Conservation (phyloP, 2,888 invertebrate species). For the Xestia sexstrigata region DNA sequence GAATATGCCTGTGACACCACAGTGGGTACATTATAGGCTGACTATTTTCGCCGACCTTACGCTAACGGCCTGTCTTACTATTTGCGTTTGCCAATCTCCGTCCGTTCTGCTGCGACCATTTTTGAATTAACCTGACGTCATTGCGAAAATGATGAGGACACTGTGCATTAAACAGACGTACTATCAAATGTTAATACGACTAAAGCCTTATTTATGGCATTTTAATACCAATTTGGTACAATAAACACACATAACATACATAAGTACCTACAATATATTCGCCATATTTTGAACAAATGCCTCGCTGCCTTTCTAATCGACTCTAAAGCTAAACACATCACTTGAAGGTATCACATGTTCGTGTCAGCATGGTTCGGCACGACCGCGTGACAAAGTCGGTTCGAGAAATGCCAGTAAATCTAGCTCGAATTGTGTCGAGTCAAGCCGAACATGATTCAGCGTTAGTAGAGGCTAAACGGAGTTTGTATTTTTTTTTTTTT, state of each 20-base stretch:
- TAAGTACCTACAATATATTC: not conserved
- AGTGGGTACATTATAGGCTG: not conserved
- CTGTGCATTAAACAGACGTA: not conserved
- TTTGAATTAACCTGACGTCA: not conserved
- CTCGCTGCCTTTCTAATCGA: not conserved
- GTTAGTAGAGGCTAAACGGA: not conserved
- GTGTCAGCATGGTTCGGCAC: not conserved
- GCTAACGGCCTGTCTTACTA: not conserved
- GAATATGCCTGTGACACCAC: not conserved
- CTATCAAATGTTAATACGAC: not conserved
- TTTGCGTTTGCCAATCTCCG: not conserved
- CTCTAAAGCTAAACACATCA: not conserved
- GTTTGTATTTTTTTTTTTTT: too few relatives aligned
- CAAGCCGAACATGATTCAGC: not conserved
- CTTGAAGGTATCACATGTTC: not conserved
- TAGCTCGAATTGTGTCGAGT: not conserved
- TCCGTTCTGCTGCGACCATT: not conserved
- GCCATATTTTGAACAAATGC: not conserved
- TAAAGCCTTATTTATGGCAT: constrained; percentile 3
- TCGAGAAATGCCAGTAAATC: not conserved
- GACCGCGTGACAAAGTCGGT: not conserved
- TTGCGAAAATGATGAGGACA: not conserved
- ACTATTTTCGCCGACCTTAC: not conserved
- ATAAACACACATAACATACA: not conserved
- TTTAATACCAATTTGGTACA: not conserved